A percentile compares a stretch with the other conserved stretches of the same genome.
Conservation (phyloP, 2,888 invertebrate species). For the Philhelius pedissequus region DNA sequence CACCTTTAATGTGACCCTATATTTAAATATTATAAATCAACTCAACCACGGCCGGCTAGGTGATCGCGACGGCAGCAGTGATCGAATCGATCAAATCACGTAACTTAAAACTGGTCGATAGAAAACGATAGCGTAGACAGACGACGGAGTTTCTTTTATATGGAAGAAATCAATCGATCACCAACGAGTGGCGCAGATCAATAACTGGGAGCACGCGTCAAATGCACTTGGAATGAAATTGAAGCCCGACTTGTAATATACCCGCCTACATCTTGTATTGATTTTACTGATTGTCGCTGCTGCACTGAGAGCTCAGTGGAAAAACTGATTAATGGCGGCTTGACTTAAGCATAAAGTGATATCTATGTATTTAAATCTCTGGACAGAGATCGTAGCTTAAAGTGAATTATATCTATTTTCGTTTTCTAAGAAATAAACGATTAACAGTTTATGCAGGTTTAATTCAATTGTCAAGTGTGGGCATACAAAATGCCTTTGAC, state of each 20-base stretch:
- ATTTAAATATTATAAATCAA: background rate
- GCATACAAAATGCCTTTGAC: slow-evolving; percentile 41
- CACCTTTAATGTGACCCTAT: background rate
- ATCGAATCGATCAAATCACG: slow-evolving; percentile 35
- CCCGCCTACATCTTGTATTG: slow-evolving; percentile 47
- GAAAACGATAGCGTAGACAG: slow-evolving; percentile 17
- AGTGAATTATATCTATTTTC: background rate
- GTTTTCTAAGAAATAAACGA: slow-evolving; percentile 11
- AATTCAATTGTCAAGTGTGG: slow-evolving; percentile 59
- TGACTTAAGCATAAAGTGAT: slow-evolving; percentile 35
- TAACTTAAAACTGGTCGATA: slow-evolving; percentile 31
- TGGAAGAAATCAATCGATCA: slow-evolving; percentile 48
- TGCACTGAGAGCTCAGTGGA: background rate
- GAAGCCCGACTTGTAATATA: slow-evolving; percentile 38
- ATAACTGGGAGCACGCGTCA: slow-evolving; percentile 61
- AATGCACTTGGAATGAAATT: slow-evolving; percentile 33
- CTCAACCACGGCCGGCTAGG: background rate
- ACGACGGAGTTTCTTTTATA: slow-evolving; percentile 29
- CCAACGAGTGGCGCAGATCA: slow-evolving; percentile 43
- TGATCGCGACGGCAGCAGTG: background rate
- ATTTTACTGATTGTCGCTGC: slow-evolving; percentile 43
- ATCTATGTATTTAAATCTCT: slow-evolving; percentile 40
- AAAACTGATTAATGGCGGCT: slow-evolving; percentile 49
- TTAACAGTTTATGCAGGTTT: slow-evolving; percentile 45
- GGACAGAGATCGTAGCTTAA: slow-evolving; percentile 31